These are phyloP conservation scores for Scaptomyza pallida DNA, from an alignment of 1,140 invertebrate genomes.

Conservation along the genomic window DNA sequence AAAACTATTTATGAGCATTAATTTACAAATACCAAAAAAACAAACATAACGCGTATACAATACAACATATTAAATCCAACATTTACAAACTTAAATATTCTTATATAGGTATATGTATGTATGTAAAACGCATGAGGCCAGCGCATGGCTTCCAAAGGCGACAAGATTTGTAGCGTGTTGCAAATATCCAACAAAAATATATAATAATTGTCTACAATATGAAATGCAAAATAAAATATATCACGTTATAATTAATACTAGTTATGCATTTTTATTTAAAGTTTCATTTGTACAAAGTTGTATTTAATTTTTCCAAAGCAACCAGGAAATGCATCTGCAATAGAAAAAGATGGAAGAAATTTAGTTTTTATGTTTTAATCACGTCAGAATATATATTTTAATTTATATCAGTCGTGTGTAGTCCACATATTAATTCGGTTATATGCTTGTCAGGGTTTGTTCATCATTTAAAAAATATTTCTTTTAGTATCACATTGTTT, in stretches of 20 bases:
- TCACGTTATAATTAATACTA: constrained; percentile 71
- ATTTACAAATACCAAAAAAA: constrained; percentile 65
- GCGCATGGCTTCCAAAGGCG: constrained; percentile 16
- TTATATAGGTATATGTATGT: constrained; percentile 48
- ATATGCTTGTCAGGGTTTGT: constrained; percentile 49
- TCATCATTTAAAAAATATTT: constrained; percentile 27
- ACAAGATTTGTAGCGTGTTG: constrained; percentile 50
- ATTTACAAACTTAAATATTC: constrained; percentile 67
- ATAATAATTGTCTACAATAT: constrained; percentile 73
- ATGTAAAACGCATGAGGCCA: constrained; percentile 8
- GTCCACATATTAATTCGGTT: too few relatives aligned
- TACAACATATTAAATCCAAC: constrained; percentile 44
- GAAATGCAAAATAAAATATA: constrained; percentile 73
- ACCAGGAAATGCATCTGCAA: background rate
- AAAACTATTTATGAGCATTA: constrained; percentile 61
- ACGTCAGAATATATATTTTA: background rate
- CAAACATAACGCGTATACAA: constrained; percentile 43
- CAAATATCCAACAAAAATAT: constrained; percentile 48
- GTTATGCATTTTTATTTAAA: constrained; percentile 40
- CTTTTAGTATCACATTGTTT: background rate
- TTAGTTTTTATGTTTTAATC: too few relatives aligned
- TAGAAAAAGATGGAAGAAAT: constrained; percentile 18
- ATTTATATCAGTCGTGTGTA: background rate
- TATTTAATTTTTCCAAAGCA: background rate
- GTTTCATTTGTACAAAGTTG: constrained; percentile 13